Evolutionary conservation across 2,797 vertebrate genomes (phyloP).

Genomic region (Oreonectes daqikongensis): DNA sequence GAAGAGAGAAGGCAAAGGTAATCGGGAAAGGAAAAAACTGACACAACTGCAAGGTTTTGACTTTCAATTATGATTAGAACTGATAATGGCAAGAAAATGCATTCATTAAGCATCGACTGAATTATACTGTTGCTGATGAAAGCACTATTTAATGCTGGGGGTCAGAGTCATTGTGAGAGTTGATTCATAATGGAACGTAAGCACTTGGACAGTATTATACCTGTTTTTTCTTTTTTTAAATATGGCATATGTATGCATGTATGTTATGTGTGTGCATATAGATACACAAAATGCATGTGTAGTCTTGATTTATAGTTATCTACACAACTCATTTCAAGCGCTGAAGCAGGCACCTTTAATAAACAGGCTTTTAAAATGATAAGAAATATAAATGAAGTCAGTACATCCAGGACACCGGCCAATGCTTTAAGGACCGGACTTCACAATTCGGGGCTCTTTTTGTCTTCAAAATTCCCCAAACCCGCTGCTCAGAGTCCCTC

Average conservation of each 20-base stretch:
- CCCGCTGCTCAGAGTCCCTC: neutral
- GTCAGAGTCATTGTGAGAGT: slow-evolving; percentile 8
- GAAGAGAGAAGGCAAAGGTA: slow-evolving; percentile 16
- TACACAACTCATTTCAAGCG: neutral
- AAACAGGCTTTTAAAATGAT: neutral
- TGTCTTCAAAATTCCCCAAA: slow-evolving; percentile 11
- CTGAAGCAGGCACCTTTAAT: neutral
- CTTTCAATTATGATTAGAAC: slow-evolving; percentile 33
- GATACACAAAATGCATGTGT: too few relatives aligned
- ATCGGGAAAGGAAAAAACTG: slow-evolving; percentile 8
- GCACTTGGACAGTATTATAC: neutral
- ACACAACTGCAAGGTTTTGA: slow-evolving; percentile 33
- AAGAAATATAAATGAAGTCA: neutral
- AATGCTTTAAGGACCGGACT: neutral
- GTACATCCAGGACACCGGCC: neutral
- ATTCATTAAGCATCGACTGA: slow-evolving; percentile 29
- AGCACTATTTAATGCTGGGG: neutral
- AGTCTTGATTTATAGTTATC: too few relatives aligned
- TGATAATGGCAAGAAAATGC: slow-evolving; percentile 25
- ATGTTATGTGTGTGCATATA: too few relatives aligned
- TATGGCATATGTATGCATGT: neutral
- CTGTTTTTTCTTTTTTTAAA: neutral
- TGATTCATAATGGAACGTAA: slow-evolving; percentile 15
- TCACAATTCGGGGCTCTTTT: neutral
- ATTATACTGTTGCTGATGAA: slow-evolving; percentile 34